Base-by-base conservation (phyloP, 1,140 invertebrate genomes). In the Pseudomyrmex gracilis region DNA sequence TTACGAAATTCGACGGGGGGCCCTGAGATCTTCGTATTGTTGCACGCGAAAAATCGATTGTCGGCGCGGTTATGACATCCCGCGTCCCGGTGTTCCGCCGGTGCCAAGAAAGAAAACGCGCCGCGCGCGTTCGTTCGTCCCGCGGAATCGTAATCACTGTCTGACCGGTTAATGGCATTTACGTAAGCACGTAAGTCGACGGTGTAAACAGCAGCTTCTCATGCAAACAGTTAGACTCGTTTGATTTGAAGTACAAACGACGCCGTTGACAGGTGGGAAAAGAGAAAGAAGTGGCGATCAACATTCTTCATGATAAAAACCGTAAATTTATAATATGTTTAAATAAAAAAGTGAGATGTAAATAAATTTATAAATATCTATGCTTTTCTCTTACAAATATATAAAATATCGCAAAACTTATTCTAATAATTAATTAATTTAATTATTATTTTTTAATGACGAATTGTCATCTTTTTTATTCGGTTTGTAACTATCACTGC, bases 121-220 rank as follows among this genome's bases (percentile, higher is more conserved):
- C 15, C n/a, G 57, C 53, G 45, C 34, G 47, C 24, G 22, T 73
- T 47, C 58, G 45, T 55, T 51, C 2, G 24, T 76, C n/a, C 73
- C 53, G 45, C 12, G 66, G 66, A 80, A 80, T 78, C 63, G 51
- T 57, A 78, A 78, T 80, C 66, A 60, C 51, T 8, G 10, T 1
- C n/a, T 43, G 51, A 60, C 43, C 51, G 51, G 34, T 70, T 58
- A 58, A 80, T 80, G 76, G 22, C 20, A 15, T 80, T 80, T 80
- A 80, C 66, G 76, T 80, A 80, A 80, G 64, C 70, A 53, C 64
- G 76, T 70, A 43, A 34, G 64, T 80, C 76, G 43, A 20, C 76
- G 66, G 9, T 70, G 66, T 70, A 80, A 80, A 80, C 76, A 60
- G 9, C 61, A 17, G 22, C 15, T 71, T 80, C 53, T 71, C 76